Evolutionary conservation across 2,888 invertebrate genomes (phyloP), one percentile per base, ranked within the genome.

Genomic region (Zootermopsis nevadensis): DNA sequence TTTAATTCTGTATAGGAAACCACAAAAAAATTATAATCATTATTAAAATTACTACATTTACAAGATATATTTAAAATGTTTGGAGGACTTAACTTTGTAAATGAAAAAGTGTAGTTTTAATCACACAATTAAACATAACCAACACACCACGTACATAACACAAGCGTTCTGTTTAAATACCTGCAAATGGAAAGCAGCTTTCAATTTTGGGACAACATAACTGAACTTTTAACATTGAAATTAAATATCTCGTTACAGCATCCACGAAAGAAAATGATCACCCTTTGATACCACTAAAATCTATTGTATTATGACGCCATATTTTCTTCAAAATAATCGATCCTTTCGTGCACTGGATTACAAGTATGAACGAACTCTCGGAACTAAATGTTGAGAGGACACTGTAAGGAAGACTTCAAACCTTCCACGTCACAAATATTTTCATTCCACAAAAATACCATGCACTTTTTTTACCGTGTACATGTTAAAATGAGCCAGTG

Each of bases 141-240:
- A 15, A 48, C 48, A 15, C 19, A 48, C 48, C 1, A 15, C 1
- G 15, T 19, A 48, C 15, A 48, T 38, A 48, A 48, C 1, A 48
- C 48, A 19, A 6, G 15, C 19, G 19, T 48, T 48, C 19, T 19
- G 19, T 48, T 48, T 0, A 48, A 55, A 48, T 83, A 83, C 83
- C 83, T 83, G 79, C 83, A 53, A 79, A 69, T 69, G 83, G 80
- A 33, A 83, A 80, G 38, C 35, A 33, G 66, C 35, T 79, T 27
- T 79, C 79, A 48, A 79, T 66, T 80, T 83, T 69, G 48, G 69
- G 83, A 53, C 79, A 80, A 72, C 83, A 83, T 83, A 69, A 72
- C 67, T 82, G 77, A 76, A 77, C 77, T 60, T 76, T n/a, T 60
- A 82, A 55, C 53, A 77, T 76, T 60, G 42, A 42, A 42, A 79